A percentile compares a stretch with the other conserved stretches of the same genome.
These are phyloP conservation scores for Umimayanthus kanabou DNA, from an alignment of 92 coral and sea anemone species.

Conservation along the genomic window DNA sequence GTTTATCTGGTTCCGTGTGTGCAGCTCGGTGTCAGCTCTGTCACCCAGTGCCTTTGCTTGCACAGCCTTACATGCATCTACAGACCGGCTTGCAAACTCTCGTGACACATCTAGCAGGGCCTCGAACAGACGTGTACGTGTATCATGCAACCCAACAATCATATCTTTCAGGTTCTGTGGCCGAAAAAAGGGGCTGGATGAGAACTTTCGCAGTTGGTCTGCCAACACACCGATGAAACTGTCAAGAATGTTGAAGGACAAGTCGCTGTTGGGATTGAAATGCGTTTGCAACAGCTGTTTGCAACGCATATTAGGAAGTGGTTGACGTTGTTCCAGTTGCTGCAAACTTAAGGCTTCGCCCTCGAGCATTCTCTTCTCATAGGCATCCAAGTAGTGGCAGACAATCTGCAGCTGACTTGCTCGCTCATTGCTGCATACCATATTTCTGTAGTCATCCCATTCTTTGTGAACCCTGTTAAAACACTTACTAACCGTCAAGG, in stretches of 20 bases:
- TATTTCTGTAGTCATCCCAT: slow-evolving; percentile 54
- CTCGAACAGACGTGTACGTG: slow-evolving; percentile 63
- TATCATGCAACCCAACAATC: slow-evolving; percentile 60
- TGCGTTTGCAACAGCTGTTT: slow-evolving; percentile 55
- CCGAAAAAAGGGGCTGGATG: slow-evolving; percentile 69
- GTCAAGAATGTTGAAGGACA: slow-evolving; percentile 67
- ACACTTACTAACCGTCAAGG: slow-evolving; percentile 63
- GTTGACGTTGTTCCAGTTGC: slow-evolving; percentile 44
- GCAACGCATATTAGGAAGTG: slow-evolving; percentile 53
- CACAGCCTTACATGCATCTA: too few relatives aligned
- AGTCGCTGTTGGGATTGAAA: slow-evolving; percentile 53
- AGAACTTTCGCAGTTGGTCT: slow-evolving; percentile 71
- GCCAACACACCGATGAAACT: slow-evolving; percentile 74
- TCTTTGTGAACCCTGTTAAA: slow-evolving; percentile 55
- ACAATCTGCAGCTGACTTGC: slow-evolving; percentile 74
- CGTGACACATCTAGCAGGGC: slow-evolving; percentile 32
- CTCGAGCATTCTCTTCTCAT: slow-evolving; percentile 60
- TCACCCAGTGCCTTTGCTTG: too few relatives aligned
- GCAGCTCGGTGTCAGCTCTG: too few relatives aligned
- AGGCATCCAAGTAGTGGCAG: slow-evolving; percentile 74
- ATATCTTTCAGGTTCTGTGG: slow-evolving; percentile 59
- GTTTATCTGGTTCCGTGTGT: too few relatives aligned
- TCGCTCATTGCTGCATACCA: slow-evolving; percentile 66
- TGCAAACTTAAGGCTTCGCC: slow-evolving; percentile 47
- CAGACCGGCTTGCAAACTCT: too few relatives aligned